Conservation (phyloP, 2,113 vertebrate species). For the Scomber scombrus region DNA sequence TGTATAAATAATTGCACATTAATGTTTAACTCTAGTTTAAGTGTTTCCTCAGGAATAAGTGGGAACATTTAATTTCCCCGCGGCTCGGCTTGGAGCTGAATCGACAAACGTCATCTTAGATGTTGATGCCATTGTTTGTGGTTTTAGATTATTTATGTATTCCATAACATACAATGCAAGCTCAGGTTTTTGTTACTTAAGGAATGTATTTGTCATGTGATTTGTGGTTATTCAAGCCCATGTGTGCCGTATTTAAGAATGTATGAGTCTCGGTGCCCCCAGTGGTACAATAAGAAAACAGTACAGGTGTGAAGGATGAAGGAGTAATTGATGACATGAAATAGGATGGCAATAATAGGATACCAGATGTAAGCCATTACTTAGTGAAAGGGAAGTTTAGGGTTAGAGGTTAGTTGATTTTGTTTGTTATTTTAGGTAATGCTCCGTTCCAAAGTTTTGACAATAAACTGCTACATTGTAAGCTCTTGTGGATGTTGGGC, state of each 20-base stretch:
- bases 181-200: conserved; percentile 31
- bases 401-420: too few species aligned
- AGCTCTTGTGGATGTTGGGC: too few species aligned
- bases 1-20: conserved; percentile 68
- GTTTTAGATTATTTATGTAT: conserved; percentile 25
- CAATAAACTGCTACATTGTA: too few species aligned
- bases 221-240: conserved; percentile 3
- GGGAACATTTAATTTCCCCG: conserved; percentile 37
- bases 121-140: conserved; percentile 32
- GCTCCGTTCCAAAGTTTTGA: too few species aligned
- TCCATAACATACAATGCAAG: conserved; percentile 5
- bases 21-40: conserved; percentile 71
- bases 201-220: not conserved
- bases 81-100: conserved; percentile 23
- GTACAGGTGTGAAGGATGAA: not conserved
- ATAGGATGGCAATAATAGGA: conserved; percentile 12
- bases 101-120: conserved; percentile 33
- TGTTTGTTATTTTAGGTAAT: too few species aligned
- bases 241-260: not conserved
- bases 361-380: conserved; percentile 20
- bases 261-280: not conserved
- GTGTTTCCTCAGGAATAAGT: conserved; percentile 43
- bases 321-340: not conserved
- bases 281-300: not conserved
- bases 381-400: conserved; percentile 2